These are phyloP conservation scores for Meriones unguiculatus DNA, from an alignment of 2,113 vertebrate genomes.

Conservation along the genomic window DNA sequence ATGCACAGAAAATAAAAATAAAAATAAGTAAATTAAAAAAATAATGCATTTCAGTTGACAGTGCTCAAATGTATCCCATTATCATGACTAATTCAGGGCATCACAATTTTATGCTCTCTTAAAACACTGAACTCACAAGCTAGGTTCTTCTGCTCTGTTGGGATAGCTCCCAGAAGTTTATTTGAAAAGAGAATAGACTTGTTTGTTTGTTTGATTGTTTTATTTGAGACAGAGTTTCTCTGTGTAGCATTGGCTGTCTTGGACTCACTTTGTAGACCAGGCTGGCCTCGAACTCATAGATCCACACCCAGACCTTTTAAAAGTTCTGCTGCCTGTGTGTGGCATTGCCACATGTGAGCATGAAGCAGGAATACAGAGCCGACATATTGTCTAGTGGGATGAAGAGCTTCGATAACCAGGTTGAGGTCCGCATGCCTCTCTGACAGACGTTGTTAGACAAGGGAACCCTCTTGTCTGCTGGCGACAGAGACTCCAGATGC, in stretches of 20 bases:
- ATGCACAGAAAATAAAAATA: too few species aligned
- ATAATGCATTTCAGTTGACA: neutral
- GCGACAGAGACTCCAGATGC: conserved; percentile 33
- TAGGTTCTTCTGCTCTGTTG: conserved; percentile 64
- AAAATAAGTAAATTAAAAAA: too few species aligned
- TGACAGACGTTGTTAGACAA: conserved; percentile 42
- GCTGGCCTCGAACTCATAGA: too few species aligned
- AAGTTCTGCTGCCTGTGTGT: neutral
- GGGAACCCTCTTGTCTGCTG: neutral
- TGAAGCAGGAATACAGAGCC: neutral
- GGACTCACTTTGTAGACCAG: too few species aligned
- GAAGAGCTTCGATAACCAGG: neutral
- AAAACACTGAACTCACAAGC: neutral
- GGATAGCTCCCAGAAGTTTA: conserved; percentile 27
- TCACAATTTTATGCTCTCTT: neutral
- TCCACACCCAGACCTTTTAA: neutral
- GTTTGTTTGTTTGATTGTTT: neutral
- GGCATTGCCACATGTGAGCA: conserved; percentile 22
- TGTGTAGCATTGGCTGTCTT: too few species aligned
- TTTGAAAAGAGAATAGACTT: conserved; percentile 37
- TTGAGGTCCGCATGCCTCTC: conserved; percentile 49
- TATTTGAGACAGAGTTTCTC: too few species aligned
- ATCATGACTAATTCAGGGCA: neutral
- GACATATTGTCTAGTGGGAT: neutral
- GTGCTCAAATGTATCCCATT: neutral